These are phyloP conservation scores for Cyprinella venusta DNA, from an alignment of 2,797 vertebrate genomes.

Conservation along the genomic window DNA sequence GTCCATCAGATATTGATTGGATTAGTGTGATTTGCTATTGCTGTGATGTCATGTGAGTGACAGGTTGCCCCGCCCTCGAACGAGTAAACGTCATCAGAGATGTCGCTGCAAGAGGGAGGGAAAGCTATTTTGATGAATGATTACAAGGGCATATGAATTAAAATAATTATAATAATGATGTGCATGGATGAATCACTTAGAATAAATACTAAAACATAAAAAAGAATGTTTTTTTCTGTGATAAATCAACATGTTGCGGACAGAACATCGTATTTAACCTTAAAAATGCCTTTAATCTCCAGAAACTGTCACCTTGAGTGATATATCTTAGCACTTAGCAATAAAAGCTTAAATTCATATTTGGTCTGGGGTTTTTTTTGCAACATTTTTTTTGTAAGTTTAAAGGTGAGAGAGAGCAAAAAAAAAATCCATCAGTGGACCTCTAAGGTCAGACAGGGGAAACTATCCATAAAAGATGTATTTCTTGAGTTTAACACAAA, in stretches of 20 bases:
- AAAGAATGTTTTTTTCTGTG: neutral
- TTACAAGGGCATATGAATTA: no score
- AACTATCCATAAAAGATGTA: slow-evolving; percentile 10
- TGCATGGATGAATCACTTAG: neutral
- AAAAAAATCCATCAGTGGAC: neutral
- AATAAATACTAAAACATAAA: neutral
- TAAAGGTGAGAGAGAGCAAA: neutral
- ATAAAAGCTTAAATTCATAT: neutral
- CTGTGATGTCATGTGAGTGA: no score
- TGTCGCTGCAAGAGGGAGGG: no score
- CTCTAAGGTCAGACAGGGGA: neutral
- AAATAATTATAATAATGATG: neutral
- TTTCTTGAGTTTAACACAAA: slow-evolving; percentile 25
- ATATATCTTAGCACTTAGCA: neutral
- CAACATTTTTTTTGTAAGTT: neutral
- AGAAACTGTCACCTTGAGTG: neutral
- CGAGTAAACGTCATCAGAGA: neutral
- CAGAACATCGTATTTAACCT: neutral
- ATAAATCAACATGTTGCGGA: neutral
- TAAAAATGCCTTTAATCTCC: neutral
- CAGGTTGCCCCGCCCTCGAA: no score
- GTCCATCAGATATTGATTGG: neutral
- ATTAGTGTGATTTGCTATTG: neutral
- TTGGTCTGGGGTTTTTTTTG: no score
- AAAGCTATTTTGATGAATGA: no score